Base-by-base conservation (phyloP, 2,797 vertebrate species). In the Fundulus diaphanus region DNA sequence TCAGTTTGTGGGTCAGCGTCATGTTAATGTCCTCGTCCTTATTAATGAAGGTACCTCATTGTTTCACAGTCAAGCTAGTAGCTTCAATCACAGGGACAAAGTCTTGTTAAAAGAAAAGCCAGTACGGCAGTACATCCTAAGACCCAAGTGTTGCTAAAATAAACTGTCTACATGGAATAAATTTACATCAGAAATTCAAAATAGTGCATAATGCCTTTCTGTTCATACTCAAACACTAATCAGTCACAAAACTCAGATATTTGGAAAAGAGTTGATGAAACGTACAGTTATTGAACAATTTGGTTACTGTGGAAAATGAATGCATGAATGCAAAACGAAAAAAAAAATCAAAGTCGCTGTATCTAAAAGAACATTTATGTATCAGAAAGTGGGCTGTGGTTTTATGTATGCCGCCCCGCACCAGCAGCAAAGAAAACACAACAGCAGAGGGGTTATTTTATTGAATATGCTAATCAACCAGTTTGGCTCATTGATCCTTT, bases 401-500 rank as follows among this genome's bases (percentile, higher is more conserved):
- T 56, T 15, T 72, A 44, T 59, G 18, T 56, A 46, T 44, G 27
- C 40, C 57, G 3, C 37, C 8, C 8, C 33, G 35, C 40, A 56
- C 18, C 22, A 66, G 35, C 35, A 51, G 24, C n/a, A 66, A 33
- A 20, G 9, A 61, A 46, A 48, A 44, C 44, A 72, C 3, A n/a
- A 22, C 29, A 40, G 35, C 37, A 74, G 22, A 7, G 15, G 13
- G 29, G 51, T 33, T 68, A 65, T 68, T 74, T 67, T 54, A 44
- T 31, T 16, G 40, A 35, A 24, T 44, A 75, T 68, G 65, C 29
- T 68, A 67, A 68, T 56, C 15, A 24, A 49, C 33, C 63, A 24
- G 35, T 67, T 68, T 52, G 73, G 63, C 24, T 24, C 37, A 74
- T 68, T 52, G 73, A 74, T 74, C 20, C 73, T 54, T 54, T n/a